Conservation (phyloP, 2,888 invertebrate species). For the Scrobipalpa costella region DNA sequence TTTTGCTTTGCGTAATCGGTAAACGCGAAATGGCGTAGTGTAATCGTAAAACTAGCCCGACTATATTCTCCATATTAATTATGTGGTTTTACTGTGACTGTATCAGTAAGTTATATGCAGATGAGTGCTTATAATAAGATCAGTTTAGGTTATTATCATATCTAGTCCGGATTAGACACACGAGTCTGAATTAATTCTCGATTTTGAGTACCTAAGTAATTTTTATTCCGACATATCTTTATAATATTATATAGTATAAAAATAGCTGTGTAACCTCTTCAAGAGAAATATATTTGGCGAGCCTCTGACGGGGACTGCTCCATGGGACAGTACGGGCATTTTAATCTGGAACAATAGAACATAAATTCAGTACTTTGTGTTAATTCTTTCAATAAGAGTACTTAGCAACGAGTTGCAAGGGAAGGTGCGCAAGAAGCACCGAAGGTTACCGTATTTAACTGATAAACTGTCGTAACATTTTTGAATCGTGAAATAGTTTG, state of each 20-base stretch:
- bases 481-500: too few species aligned
- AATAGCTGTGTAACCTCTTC: constrained; percentile 36
- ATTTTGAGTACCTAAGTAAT: neutral
- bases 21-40: too few species aligned
- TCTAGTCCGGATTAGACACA: neutral
- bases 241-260: constrained; percentile 5
- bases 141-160: neutral
- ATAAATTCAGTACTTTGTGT: too few species aligned
- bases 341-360: constrained; percentile 86
- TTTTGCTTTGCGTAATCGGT: too few species aligned
- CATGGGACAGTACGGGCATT: constrained; percentile 99
- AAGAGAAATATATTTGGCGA: constrained; percentile 94
- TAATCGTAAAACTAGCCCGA: too few species aligned
- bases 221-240: neutral
- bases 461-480: too few species aligned
- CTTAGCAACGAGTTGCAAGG: neutral
- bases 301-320: constrained; percentile 97
- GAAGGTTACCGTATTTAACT: too few species aligned
- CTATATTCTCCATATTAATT: too few species aligned
- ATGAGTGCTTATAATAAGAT: neutral
- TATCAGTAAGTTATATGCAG: neutral
- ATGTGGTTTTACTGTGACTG: too few species aligned
- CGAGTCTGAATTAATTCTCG: neutral
- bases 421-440: too few species aligned
- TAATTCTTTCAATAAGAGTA: neutral